Base-by-base conservation (phyloP, 2,113 vertebrate genomes). In the Sebastes fasciatus region DNA sequence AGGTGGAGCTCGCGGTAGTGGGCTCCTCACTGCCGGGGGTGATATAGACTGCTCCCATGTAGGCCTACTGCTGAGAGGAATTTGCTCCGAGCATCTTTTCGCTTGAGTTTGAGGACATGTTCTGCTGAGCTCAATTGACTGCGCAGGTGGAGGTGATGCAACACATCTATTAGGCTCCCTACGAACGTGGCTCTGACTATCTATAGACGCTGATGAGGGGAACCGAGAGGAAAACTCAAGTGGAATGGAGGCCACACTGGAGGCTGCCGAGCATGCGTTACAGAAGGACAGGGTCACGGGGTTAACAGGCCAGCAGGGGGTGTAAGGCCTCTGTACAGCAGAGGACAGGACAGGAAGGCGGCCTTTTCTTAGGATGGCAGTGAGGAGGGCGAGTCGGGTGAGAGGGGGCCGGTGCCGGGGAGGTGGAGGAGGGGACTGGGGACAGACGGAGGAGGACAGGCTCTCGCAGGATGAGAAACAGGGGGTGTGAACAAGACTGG, bases 301-400 rank as follows among this genome's bases (percentile, higher is more conserved):
- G 78, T 84, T 95, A 19, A 95, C 79, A 11, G 95, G 95, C 95
- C 95, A 95, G 88, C 95, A 96, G 74, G 95, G 95, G 69, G 95
- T 92, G 92, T 95, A 96, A 10, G 94, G 94, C 82, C 95, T 93
- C 84, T 92, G 90, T 42, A 83, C 86, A 0, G 77, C 43, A 6
- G 95, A 8, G 12, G 95, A 94, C 65, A 96, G 90, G 23, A 95
- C 83, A 0, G 96, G 95, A 8, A 96, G 94, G 5, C 95, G 95
- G 9, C 96, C 96, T 80, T 98, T 98, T 84, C 96, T 97, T 55
- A 99, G 95, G 85, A 99, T 96, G 70, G 98, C 98, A 6, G 98
- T 99, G 82, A 99, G 95, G 23, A 99, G 94, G 67, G 97, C 97
- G 49, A 99, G 94, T 21, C 97, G 95, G 16, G 97, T 97, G 77